Conservation (phyloP, 1,140 invertebrate genomes). For the Saccostrea cuccullata region DNA sequence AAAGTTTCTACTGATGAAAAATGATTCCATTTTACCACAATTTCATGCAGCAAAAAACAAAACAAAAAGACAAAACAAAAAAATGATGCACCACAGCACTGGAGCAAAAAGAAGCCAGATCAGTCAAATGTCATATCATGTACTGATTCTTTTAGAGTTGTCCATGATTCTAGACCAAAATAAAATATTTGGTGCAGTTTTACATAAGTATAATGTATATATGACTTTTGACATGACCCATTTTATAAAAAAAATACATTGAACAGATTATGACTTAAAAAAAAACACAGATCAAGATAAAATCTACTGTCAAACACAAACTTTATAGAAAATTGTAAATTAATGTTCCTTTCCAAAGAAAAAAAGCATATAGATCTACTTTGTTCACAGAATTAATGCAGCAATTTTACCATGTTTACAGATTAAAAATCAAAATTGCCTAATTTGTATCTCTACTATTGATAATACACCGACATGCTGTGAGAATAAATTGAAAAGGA, state of each 20-base stretch:
- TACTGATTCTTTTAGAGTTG: too few relatives aligned
- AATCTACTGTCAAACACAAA: neutral
- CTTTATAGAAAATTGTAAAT: neutral
- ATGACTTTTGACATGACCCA: slow-evolving; percentile 6
- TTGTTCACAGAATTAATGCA: neutral
- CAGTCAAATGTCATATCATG: neutral
- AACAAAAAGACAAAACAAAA: neutral
- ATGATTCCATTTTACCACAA: neutral
- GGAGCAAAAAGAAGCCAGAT: neutral
- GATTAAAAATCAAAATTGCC: neutral
- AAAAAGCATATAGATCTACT: neutral
- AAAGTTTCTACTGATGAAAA: neutral
- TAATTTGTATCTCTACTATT: neutral
- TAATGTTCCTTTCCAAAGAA: neutral
- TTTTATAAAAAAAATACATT: neutral
- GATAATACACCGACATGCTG: neutral
- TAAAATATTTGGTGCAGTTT: too few relatives aligned
- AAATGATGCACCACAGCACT: too few relatives aligned
- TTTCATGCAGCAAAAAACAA: neutral
- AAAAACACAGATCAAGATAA: neutral
- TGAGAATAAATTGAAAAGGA: neutral
- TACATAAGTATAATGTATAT: neutral
- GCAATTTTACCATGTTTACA: neutral
- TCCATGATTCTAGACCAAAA: too few relatives aligned
- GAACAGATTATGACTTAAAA: neutral